Evolutionary conservation across 2,113 vertebrate genomes (phyloP), one percentile per base, ranked within the genome.

Genomic region (Urocitellus parryii): DNA sequence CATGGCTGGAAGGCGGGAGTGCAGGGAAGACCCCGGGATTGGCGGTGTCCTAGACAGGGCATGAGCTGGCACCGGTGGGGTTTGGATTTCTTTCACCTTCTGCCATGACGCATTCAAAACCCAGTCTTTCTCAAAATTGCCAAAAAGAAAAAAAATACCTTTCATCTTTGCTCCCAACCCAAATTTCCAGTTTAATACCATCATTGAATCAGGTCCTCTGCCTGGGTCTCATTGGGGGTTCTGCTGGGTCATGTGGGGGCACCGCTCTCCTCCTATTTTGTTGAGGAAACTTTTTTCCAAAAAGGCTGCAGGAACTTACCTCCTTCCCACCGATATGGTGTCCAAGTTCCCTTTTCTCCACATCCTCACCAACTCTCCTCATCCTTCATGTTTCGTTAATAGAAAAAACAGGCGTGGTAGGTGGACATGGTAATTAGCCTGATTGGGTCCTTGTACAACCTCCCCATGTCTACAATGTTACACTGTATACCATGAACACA

Each of bases 321-420:
- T 13, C 48, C 39, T 12, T 34, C 32, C 58, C 24, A 58, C 18
- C 0, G 2, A 13, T 18, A 48, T 0, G 0, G 16, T 8, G 0
- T 13, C 45, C 63, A 11, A 34, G n/a, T 11, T 11, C 18, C n/a
- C 34, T 32, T n/a, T 61, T 29, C 39, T 29, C 16, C 3, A 2
- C 32, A 39, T 63, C 1, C 16, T 76, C 39, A n/a, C 7, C 51
- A 53, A 17, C 5, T 17, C 79, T 37, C 5, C 1, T 7, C 12
- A 8, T 32, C 25, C 63, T 48, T 82, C 51, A 2, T 51, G 12
- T 76, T 84, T 39, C 53, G 51, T 51, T 72, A 17, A 51, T 14
- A 82, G 39, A 83, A 70, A 92, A 22, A 20, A 16, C 14, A 68
- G 67, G 32, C 5, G 2, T 8, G 32, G 67, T 63, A 74, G 37